Evolutionary conservation across 2,113 vertebrate species (phyloP), one percentile per base, ranked within the genome.

Genomic region (Helogale parvula): DNA sequence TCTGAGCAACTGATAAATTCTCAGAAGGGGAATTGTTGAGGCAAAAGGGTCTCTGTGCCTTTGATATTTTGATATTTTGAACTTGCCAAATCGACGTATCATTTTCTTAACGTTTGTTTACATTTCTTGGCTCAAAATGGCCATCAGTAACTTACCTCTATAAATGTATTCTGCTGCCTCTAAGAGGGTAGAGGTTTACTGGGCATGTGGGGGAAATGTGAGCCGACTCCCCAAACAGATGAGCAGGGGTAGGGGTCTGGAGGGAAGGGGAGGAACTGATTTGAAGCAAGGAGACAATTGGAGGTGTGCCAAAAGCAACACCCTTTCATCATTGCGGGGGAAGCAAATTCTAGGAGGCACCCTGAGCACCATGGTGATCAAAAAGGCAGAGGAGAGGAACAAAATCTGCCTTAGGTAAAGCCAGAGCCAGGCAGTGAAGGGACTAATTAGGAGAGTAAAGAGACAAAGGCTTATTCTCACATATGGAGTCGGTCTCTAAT

Each of bases 391-490:
- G n/a, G 91, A 83, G 82, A 93, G 82, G 88, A 97, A 76, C 72
- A 65, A 38, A 93, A 87, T 97, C 90, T 82, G 97, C 97, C 95
- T 74, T 93, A 93, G 97, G 96, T 95, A 15, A 94, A 94, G 94
- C 93, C 83, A 79, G 90, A 63, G 25, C 76, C 90, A 69, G 93
- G 95, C 91, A 93, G 90, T 82, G 91, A 95, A 88, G 97, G 94
- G 94, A 88, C 96, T 97, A 94, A 97, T 98, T 97, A 97, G 95
- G 91, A 94, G 88, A 97, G 93, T 83, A 83, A 92, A 97, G 97
- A 95, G 88, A 96, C 96, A 91, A 93, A 94, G 79, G 41, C 98
- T 92, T 25, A 4, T 74, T 90, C 71, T 97, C 93, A 60, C 95
- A 95, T 92, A 93, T 96, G 97, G 97, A 98, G 82, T 87, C 2